Base-by-base conservation (phyloP, 2,113 vertebrate species). In the Xerus inauris region DNA sequence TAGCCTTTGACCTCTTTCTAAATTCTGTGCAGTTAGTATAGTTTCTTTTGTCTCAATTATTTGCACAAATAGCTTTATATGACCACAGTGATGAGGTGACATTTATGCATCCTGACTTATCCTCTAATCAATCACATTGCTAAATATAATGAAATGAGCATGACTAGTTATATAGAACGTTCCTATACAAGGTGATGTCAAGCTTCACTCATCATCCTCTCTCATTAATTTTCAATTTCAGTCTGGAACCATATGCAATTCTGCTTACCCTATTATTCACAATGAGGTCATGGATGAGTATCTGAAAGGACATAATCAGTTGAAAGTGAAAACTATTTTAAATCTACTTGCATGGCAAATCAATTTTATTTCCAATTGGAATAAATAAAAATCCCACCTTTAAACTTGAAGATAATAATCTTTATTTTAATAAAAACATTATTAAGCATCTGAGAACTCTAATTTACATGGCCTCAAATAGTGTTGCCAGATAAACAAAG, bases 221-320 rank as follows among this genome's bases (percentile, higher is more conserved):
- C 85, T 84, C 12, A 84, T 67, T 89, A 79, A 65, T 84, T 96
- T 89, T 79, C 20, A 89, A 28, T 89, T 80, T 89, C 54, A 59
- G 10, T 59, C 30, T 89, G 62, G 54, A 84, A n/a, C 35, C 20
- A 40, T 47, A 65, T 85, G 16, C 28, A 94, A 54, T 90, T 84
- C 26, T 83, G 30, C 65, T 79, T 89, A 73, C 40, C 20, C 26
- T 54, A 20, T 38, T 77, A 89, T 38, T 9, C 45, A 64, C 59
- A 54, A 32, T 38, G 67, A 90, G 51, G 59, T 90, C 28, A 82
- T 45, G 62, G 30, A 93, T 85, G 26, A 65, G 17, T 87, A 8
- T 77, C 47, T 90, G 17, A 81, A 91, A 83, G 67, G 47, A 82
- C 14, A 86, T 32, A 65, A 80, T 51, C 11, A 59, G 16, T 87